Base-by-base conservation (phyloP, 2,113 vertebrate species). In the Gambusia holbrooki region DNA sequence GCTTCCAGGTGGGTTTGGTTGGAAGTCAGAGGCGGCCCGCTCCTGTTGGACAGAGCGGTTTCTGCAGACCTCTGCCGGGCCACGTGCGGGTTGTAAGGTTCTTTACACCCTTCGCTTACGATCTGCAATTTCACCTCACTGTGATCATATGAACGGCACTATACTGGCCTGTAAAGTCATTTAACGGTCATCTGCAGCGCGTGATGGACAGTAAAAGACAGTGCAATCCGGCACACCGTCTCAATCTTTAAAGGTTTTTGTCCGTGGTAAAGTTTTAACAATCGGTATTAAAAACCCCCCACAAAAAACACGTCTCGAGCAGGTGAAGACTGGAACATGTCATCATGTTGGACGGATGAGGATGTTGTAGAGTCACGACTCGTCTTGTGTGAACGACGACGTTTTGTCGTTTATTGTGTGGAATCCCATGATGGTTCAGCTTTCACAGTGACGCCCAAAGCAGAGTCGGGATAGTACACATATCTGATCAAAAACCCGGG, bases 81-180 rank as follows among this genome's bases (percentile, higher is more conserved):
- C 82, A 89, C 74, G 78, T 79, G 84, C 80, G 75, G 78, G 82
- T 73, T 19, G 9, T 74, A 66, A 84, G 77, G 42, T 72, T 69
- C 82, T 78, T 75, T 66, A 37, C 62, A 77, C 68, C 32, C 4
- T 61, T 74, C 35, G 79, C 72, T 79, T 85, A 88, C n/a, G 3
- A 62, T 51, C 60, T 30, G 27, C 27, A 62, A 40, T 58, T 82
- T 80, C 25, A 33, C 22, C 12, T 64, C 48, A 60, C 37, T n/a
- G 25, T 17, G 3, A 35, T 68, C 35, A 33, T 27, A 62, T 15
- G 11, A 29, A 51, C 13, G 11, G 5, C 19, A 15, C 22, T 17
- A 32, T 67, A 58, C 66, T 42, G 42, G 8, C 15, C 60, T 60
- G n/a, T 72, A 64, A 68, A 68, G 4, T 45, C n/a, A 62, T 65